Base-by-base conservation (phyloP, 2,113 vertebrate genomes). In the Podilymbus podiceps region DNA sequence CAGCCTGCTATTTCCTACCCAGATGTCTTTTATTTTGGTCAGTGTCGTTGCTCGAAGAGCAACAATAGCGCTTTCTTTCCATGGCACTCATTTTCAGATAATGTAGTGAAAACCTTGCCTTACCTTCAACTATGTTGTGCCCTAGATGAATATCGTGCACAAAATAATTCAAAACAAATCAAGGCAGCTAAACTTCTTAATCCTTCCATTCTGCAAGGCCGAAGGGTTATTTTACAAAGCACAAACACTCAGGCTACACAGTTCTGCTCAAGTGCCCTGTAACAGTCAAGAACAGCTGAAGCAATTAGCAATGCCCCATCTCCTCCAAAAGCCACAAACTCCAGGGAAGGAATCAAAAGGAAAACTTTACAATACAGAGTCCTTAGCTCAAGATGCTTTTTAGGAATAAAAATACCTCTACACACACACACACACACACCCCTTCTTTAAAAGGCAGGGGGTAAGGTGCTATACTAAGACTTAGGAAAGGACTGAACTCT, bases 1-100 rank as follows among this genome's bases (percentile, higher is more conserved):
- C 21, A 22, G 90, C 35, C 80, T 55, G 63, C 89, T 89, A 83
- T 90, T 96, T 97, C 94, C 93, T 90, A 90, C 58, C 66, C 87
- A 88, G 74, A 94, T 82, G 55, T 71, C 94, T 94, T 89, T 95
- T 93, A 84, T 85, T 94, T 85, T 20, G 2, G 80, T 56, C 83
- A 90, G 85, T 78, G 81, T 77, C 93, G 68, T 23, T 86, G 77
- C 92, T 44, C 8, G 3, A 66, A 89, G 63, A 84, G 25, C 19
- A 50, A 93, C 88, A 90, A 87, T 49, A 52, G 10, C 5, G 4
- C 23, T 49, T 74, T 46, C 68, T 91, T 92, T 79, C 87, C 5
- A 0, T 24, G 30, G 83, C 59, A 42, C 74, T 77, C 84, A 22
- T 86, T 56, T 88, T 74, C 5, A 18, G 35, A 35, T 23, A 28